Evolutionary conservation across 2,797 vertebrate genomes (phyloP).

Genomic region (Paguma larvata): DNA sequence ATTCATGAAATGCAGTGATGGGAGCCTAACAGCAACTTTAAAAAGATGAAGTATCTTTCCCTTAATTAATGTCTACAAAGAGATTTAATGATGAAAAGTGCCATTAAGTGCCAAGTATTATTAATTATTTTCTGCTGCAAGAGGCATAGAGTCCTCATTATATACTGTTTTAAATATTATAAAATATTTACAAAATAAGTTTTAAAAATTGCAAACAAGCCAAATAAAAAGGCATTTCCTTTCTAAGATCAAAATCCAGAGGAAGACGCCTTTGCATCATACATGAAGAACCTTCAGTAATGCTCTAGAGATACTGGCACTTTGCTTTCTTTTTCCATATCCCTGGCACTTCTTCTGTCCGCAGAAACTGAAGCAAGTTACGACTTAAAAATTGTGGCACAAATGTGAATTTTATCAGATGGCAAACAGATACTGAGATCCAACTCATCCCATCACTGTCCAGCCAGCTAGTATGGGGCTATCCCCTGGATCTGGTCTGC

Average conservation of each 20-base stretch:
- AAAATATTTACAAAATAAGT: constrained; percentile 78
- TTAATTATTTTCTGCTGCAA: constrained; percentile 76
- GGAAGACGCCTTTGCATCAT: constrained; percentile 16
- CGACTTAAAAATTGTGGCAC: background rate
- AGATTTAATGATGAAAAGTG: constrained; percentile 79
- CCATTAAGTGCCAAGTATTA: constrained; percentile 73
- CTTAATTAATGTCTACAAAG: constrained; percentile 80
- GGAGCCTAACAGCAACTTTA: constrained; percentile 48
- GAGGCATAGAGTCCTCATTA: constrained; percentile 62
- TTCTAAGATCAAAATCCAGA: constrained; percentile 53
- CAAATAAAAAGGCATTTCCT: constrained; percentile 46
- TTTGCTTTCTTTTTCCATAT: background rate
- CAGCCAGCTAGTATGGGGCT: background rate
- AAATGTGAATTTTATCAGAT: background rate
- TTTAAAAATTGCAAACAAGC: constrained; percentile 56
- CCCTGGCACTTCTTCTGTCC: background rate
- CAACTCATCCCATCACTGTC: background rate
- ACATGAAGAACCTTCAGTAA: background rate
- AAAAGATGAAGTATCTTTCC: constrained; percentile 71
- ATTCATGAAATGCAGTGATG: constrained; percentile 58
- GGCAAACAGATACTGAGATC: background rate
- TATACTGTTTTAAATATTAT: constrained; percentile 74
- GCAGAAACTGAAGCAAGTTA: background rate
- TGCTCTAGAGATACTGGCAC: background rate
- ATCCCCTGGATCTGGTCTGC: background rate